Percentiles rank a stretch among this genome's conserved stretches.
Conservation (phyloP, 2,113 vertebrate genomes). For the Bujurquina vittata region DNA sequence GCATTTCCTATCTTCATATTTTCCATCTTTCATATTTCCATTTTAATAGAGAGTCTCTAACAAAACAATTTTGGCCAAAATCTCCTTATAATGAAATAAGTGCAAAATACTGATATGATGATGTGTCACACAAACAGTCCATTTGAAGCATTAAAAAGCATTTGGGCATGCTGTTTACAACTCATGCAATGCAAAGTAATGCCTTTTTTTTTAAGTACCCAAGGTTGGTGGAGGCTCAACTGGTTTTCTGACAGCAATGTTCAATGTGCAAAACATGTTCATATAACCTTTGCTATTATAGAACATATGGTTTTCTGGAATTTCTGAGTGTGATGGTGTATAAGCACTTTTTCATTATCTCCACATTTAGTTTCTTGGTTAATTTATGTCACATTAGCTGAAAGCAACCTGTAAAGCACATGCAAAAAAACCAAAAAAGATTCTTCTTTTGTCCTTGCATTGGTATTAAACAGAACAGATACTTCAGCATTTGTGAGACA, state of each 20-base stretch:
- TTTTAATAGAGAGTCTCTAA: neutral
- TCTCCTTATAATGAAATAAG: neutral
- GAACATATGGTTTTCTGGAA: neutral
- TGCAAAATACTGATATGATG: neutral
- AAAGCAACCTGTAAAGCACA: neutral
- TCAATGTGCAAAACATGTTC: neutral
- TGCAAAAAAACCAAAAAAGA: neutral
- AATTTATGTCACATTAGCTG: neutral
- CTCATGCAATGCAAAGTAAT: neutral
- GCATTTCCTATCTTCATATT: neutral
- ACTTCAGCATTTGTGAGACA: conserved; percentile 25
- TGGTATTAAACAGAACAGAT: conserved; percentile 20
- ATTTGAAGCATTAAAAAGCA: neutral
- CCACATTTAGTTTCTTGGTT: no score
- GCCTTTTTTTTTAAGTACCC: neutral
- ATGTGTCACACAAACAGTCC: neutral
- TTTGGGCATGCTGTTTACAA: neutral
- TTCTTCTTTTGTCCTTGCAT: neutral
- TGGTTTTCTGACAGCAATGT: neutral
- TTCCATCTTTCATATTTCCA: neutral
- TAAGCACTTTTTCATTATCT: neutral
- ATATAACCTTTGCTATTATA: neutral
- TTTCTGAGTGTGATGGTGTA: neutral
- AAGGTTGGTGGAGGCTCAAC: conserved; percentile 12
- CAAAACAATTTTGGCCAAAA: neutral